Conservation (phyloP, 2,888 invertebrate species). For the Tachystola acroxantha region DNA sequence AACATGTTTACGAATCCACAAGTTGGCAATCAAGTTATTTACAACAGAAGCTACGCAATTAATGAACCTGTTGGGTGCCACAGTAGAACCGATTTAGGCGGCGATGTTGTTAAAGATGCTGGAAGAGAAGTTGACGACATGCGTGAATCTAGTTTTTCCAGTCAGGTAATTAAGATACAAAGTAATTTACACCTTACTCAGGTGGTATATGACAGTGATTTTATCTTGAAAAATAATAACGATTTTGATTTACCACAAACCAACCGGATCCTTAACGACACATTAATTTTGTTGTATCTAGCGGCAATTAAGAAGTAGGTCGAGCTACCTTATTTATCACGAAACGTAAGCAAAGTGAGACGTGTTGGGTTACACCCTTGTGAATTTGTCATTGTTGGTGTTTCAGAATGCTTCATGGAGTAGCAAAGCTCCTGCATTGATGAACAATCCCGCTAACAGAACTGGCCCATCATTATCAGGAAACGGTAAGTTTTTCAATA, state of each 20-base stretch:
- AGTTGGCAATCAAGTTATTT: constrained; percentile 43
- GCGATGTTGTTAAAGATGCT: constrained; percentile 45
- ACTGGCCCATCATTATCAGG: constrained; percentile 37
- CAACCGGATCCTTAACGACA: constrained; percentile 66
- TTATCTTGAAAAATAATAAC: constrained; percentile 12
- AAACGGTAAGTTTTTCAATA: constrained; percentile 46
- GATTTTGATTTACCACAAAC: constrained; percentile 52
- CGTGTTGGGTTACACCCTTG: constrained; percentile 18
- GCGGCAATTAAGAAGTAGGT: constrained; percentile 52
- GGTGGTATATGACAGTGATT: constrained; percentile 15
- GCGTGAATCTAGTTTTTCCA: constrained; percentile 54
- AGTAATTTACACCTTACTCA: constrained; percentile 31
- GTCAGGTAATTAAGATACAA: constrained; percentile 45
- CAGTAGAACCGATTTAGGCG: constrained; percentile 42
- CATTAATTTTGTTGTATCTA: constrained; percentile 57
- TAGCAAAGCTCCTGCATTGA: constrained; percentile 28
- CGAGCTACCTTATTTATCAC: constrained; percentile 37
- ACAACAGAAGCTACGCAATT: constrained; percentile 43
- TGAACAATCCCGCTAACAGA: constrained; percentile 30
- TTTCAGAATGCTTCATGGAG: constrained; percentile 59
- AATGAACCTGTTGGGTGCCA: constrained; percentile 52
- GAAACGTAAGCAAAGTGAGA: constrained; percentile 28
- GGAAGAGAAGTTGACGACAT: constrained; percentile 43
- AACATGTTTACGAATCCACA: constrained; percentile 35
- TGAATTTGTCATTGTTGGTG: constrained; percentile 14